Evolutionary conservation across 2,113 vertebrate genomes (phyloP), one percentile per base, ranked within the genome.

Genomic region (Ranitomeya variabilis): DNA sequence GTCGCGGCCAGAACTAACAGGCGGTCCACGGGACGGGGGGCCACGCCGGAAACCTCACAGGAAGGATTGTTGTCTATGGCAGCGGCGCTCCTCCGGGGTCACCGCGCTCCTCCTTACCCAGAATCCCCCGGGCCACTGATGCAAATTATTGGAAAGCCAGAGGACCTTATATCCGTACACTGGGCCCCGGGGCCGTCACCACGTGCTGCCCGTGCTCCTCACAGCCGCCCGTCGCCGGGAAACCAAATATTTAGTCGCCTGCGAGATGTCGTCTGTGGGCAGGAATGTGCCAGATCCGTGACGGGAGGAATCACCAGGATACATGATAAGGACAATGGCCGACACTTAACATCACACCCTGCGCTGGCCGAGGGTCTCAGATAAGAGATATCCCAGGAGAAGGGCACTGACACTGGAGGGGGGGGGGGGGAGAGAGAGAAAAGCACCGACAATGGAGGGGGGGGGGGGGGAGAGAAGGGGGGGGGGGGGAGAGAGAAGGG

Each of bases 221-320:
- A 8, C 31, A 9, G 31, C 12, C 0, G 15, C 45, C 60, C 6
- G 81, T 89, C 74, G 80, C 87, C 10, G 14, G 26, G 87, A 67
- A 69, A 89, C 81, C 31, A 79, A 89, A 89, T 89, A 89, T 89
- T 89, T 71, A 55, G 57, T 45, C 16, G 59, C 14, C 87, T 69
- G 45, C 52, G 80, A 11, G 51, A n/a, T 59, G 78, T 15, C 74
- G 54, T 79, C 62, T 8, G 11, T 21, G 66, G 26, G 26, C 45
- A 89, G 59, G 87, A 88, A 83, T 83, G 87, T 77, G 69, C 19
- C 66, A 12, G 67, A 76, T 67, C 87, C 69, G 31, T 62, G 55
- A 81, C 23, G 69, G 19, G 19, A 19, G 55, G 80, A 82, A 77
- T 54, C 77, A 87, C 82, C 54, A 64, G 45, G 67, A 16, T 54